phyloP scores from a whole-genome alignment of 2,888 invertebrate species.

The Andrena praecox region DNA sequence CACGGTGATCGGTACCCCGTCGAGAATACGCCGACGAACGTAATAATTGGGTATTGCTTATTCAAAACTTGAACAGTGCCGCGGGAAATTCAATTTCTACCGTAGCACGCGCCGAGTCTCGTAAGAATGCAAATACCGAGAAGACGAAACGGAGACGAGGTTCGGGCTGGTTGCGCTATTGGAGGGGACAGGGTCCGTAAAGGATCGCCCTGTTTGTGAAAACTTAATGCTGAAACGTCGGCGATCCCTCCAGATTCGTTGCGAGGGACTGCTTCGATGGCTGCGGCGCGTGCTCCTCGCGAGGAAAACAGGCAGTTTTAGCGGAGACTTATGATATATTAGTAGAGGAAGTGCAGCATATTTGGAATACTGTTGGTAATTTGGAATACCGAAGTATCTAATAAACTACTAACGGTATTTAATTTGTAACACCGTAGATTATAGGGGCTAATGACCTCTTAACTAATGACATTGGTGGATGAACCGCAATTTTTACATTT shows the following conservation, averaged over 20 bases:
- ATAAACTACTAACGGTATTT: too few species aligned
- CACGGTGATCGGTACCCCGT: slow-evolving; percentile 3
- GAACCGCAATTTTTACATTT: too few species aligned
- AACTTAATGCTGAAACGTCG: slow-evolving; percentile 7
- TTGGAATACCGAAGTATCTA: too few species aligned
- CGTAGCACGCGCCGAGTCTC: slow-evolving; percentile 55
- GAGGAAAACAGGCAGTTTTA: not conserved
- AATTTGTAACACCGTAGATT: too few species aligned
- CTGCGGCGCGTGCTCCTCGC: not conserved
- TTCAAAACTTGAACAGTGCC: slow-evolving; percentile 66
- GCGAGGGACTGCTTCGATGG: not conserved
- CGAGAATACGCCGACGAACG: slow-evolving; percentile 40
- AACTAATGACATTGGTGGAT: too few species aligned
- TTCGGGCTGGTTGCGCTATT: not conserved
- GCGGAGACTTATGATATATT: too few species aligned
- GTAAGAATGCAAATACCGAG: slow-evolving; percentile 66
- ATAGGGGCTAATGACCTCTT: too few species aligned
- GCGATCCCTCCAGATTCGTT: not conserved
- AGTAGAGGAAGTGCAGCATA: too few species aligned
- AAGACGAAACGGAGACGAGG: slow-evolving; percentile 33
- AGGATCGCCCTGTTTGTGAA: slow-evolving; percentile 16
- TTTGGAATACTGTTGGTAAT: too few species aligned
- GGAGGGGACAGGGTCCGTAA: not conserved
- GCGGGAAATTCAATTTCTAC: slow-evolving; percentile 67
- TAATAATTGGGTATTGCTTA: slow-evolving; percentile 72